Conservation (phyloP, 2,888 invertebrate species). For the Scrobipalpa costella region DNA sequence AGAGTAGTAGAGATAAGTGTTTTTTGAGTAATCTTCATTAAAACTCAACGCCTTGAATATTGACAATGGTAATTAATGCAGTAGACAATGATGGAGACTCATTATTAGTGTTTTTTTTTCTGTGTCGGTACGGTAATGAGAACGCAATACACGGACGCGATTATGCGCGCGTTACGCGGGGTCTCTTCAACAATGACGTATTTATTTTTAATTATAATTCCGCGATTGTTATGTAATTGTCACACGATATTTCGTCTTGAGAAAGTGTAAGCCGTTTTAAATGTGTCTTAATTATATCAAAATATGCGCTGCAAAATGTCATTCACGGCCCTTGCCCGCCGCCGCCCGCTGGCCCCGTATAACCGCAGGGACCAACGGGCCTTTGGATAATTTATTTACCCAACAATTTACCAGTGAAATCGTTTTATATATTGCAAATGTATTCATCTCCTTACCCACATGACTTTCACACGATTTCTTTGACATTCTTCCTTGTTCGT, state of each 20-base stretch:
- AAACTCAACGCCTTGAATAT: conserved; percentile 61
- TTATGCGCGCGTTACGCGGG: conserved; percentile 20
- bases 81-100: conserved; percentile 60
- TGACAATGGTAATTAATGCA: conserved; percentile 68
- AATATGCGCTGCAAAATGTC: conserved; percentile 48
- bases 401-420: conserved; percentile 35
- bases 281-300: conserved; percentile 52
- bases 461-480: conserved; percentile 63
- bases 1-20: conserved; percentile 44
- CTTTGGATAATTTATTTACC: conserved; percentile 43
- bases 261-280: conserved; percentile 57
- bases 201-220: conserved; percentile 52
- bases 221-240: conserved; percentile 55
- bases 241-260: conserved; percentile 57
- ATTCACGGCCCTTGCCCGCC: conserved; percentile 39
- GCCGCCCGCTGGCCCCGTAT: conserved; percentile 26
- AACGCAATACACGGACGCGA: conserved; percentile 23
- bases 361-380: conserved; percentile 37
- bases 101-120: conserved; percentile 52
- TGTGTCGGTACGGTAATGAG: conserved; percentile 36
- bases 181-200: conserved; percentile 50
- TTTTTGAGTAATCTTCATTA: conserved; percentile 45
- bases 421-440: conserved; percentile 29
- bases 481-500: conserved; percentile 30
- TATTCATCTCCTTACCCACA: conserved; percentile 38